These are phyloP conservation scores for Scophthalmus maximus DNA, from an alignment of 2,113 vertebrate genomes.

Conservation along the genomic window DNA sequence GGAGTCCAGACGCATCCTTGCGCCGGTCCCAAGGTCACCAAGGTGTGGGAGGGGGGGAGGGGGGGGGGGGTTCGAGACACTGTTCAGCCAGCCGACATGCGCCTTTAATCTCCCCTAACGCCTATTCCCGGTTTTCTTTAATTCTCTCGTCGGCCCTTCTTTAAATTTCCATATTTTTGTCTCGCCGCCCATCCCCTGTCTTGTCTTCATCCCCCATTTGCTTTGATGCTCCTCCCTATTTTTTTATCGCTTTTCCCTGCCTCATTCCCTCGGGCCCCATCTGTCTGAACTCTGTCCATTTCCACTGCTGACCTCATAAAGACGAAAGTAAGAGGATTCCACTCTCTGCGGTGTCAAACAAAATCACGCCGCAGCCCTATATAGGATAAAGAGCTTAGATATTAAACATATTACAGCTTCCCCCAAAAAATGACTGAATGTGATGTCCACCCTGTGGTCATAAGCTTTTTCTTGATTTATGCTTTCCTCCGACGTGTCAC, in stretches of 20 bases:
- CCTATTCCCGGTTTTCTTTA: conserved; percentile 16
- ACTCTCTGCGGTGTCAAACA: conserved; percentile 69
- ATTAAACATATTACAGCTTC: conserved; percentile 70
- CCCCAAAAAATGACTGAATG: conserved; percentile 36
- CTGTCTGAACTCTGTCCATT: conserved; percentile 77
- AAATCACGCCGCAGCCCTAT: conserved; percentile 66
- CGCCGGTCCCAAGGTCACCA: background rate
- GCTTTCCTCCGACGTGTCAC: conserved; percentile 27
- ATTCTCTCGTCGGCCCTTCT: conserved; percentile 42
- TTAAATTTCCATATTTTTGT: conserved; percentile 55
- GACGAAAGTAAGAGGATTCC: conserved; percentile 80
- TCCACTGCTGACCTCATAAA: conserved; percentile 77
- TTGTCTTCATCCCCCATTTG: conserved; percentile 33
- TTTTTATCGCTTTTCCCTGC: conserved; percentile 54
- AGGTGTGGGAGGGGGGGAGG: background rate
- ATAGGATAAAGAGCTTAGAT: conserved; percentile 80
- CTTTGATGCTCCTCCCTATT: conserved; percentile 42
- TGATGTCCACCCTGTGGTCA: conserved; percentile 51
- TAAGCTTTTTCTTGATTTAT: conserved; percentile 66
- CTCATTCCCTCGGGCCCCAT: conserved; percentile 63
- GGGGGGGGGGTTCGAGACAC: background rate
- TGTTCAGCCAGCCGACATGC: conserved; percentile 8
- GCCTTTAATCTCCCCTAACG: conserved; percentile 38
- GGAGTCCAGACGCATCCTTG: too few species aligned
- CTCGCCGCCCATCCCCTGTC: conserved; percentile 5